Conservation (phyloP, 2,797 vertebrate species). For the Phoeniculus purpureus region DNA sequence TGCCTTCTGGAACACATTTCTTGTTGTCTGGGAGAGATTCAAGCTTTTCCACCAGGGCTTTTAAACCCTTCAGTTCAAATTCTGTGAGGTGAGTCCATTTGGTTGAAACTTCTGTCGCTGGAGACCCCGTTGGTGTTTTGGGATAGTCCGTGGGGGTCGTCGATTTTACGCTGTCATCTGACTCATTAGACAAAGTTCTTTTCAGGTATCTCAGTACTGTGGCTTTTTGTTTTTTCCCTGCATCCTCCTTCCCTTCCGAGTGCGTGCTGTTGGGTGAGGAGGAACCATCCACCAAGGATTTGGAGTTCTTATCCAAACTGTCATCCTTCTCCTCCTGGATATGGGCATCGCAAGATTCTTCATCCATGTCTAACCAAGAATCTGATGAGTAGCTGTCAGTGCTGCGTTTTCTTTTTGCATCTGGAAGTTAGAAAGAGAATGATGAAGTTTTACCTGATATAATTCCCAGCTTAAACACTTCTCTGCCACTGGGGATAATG, state of each 20-base stretch:
- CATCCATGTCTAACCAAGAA: conserved; percentile 90
- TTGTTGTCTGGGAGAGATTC: conserved; percentile 95
- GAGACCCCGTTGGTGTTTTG: conserved; percentile 88
- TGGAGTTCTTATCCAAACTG: conserved; percentile 72
- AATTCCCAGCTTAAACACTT: neutral
- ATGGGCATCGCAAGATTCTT: conserved; percentile 87
- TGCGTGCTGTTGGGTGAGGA: conserved; percentile 80
- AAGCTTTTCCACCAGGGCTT: conserved; percentile 92
- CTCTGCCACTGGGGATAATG: neutral
- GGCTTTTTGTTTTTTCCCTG: conserved; percentile 77
- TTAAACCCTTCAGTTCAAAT: conserved; percentile 93
- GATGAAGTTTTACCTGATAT: neutral
- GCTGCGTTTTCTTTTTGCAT: conserved; percentile 85
- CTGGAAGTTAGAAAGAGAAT: conserved; percentile 69
- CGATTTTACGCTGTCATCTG: conserved; percentile 87
- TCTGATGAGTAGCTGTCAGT: conserved; percentile 89
- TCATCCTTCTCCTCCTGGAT: conserved; percentile 82
- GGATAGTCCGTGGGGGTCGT: conserved; percentile 81
- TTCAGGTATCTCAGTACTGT: conserved; percentile 80
- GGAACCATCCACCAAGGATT: conserved; percentile 77
- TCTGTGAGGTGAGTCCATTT: conserved; percentile 93
- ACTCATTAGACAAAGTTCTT: conserved; percentile 86
- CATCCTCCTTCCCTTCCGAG: conserved; percentile 76
- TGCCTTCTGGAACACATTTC: conserved; percentile 91
- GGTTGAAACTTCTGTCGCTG: conserved; percentile 79